Evolutionary conservation across 2,888 invertebrate species (phyloP), one percentile per base, ranked within the genome.

Genomic region (Macrosoma leucophasiata): DNA sequence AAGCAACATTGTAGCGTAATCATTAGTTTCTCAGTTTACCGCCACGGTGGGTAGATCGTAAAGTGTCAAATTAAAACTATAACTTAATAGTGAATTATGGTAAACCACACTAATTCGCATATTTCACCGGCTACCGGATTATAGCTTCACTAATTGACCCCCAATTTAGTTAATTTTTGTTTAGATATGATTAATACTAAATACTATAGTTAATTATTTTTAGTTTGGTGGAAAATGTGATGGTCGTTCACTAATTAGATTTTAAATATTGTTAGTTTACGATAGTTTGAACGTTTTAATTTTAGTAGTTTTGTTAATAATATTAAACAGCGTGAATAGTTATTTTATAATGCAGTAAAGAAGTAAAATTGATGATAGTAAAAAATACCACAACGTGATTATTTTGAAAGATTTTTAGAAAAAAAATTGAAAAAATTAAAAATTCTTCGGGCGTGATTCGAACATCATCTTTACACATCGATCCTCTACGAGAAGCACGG

Each of bases 11-110:
- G 64, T 64, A 52, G 29, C 29, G 18, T 45, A 49, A 55, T 58
- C 50, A 57, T 55, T 56, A 55, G 51, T 41, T 53, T 42, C 43
- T 41, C 38, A 29, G 38, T 56, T 59, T 60, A 38, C 43, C 39
- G 44, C 47, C 51, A 46, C 46, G 43, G 49, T 39, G 46, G 44
- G 30, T 40, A 44, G 41, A 31, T 55, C 54, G 48, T 62, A 55
- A 65, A 59, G 55, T 48, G 61, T 55, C 58, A 52, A 46, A 56
- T 51, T 50, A 52, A n/a, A 59, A 59, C 53, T 54, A 58, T 50
- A 52, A 60, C 54, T 62, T 64, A 57, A 55, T 58, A 56, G 54
- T 62, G 56, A 64, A 58, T 61, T 62, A 62, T 58, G 48, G 48
- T 31, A 30, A 52, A 52, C 51, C 45, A 48, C 51, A 51, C 48